Evolutionary conservation across 2,797 vertebrate species (phyloP).

Genomic region (Erethizon dorsatum): DNA sequence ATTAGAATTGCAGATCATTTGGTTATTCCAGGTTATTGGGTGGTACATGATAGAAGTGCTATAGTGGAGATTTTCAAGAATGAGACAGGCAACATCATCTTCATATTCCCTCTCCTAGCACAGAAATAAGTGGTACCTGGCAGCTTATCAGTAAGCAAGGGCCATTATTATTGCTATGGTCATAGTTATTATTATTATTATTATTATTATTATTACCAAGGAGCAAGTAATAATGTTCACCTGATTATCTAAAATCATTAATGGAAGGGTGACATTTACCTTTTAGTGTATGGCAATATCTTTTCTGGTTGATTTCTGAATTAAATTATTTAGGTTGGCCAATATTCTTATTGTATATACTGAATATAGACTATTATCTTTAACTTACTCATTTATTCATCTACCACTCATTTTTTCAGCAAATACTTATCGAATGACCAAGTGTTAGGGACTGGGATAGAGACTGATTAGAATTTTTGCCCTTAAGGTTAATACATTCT

Average conservation of each 20-base stretch:
- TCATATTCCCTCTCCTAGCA: not conserved
- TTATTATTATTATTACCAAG: not conserved
- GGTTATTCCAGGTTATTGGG: not conserved
- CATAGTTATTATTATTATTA: not conserved
- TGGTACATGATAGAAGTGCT: not conserved
- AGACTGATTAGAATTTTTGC: conserved; percentile 62
- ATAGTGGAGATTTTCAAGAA: not conserved
- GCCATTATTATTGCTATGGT: not conserved
- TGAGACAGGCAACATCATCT: not conserved
- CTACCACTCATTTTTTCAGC: conserved; percentile 57
- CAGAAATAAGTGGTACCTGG: not conserved
- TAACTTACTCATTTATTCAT: conserved; percentile 36
- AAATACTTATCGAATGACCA: conserved; percentile 21
- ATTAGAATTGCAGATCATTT: not conserved
- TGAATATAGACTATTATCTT: conserved; percentile 56
- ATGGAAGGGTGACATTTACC: not conserved
- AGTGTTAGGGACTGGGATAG: conserved; percentile 14
- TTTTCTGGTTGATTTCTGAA: conserved; percentile 54
- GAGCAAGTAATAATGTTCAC: conserved; percentile 5
- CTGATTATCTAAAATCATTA: not conserved
- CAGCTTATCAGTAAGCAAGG: not conserved
- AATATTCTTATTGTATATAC: conserved; percentile 36
- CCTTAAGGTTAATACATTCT: conserved; percentile 65
- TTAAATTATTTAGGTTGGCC: conserved; percentile 25
- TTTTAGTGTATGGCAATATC: conserved; percentile 34